Evolutionary conservation across 2,888 invertebrate species (phyloP).

Genomic region (Scotopteryx bipunctaria): DNA sequence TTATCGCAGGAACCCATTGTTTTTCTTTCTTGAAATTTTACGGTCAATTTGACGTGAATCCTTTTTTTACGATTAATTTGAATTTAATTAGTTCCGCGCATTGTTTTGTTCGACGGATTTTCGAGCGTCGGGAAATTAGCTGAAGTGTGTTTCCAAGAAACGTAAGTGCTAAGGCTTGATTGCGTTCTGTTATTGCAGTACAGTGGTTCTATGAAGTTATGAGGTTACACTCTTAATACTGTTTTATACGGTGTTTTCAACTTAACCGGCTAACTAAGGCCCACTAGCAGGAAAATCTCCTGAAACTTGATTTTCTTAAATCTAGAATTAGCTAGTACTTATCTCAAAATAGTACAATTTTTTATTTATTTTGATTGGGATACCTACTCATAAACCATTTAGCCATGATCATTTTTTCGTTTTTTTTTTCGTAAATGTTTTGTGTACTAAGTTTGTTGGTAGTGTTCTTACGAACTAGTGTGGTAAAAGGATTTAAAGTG

Average conservation of each 20-base stretch:
- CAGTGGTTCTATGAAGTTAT: constrained; percentile 11
- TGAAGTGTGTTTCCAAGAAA: constrained; percentile 20
- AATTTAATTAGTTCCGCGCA: constrained; percentile 77
- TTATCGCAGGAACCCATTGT: constrained; percentile 79
- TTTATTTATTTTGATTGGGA: no score
- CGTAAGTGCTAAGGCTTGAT: not conserved
- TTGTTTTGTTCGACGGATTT: constrained; percentile 47
- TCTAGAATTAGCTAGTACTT: no score
- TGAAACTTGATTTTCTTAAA: no score
- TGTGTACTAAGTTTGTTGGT: no score
- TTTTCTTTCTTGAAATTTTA: constrained; percentile 81
- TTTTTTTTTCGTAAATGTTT: no score
- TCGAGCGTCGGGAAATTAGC: constrained; percentile 30
- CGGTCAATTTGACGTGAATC: constrained; percentile 82
- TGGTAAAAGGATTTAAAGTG: no score
- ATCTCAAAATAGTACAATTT: no score
- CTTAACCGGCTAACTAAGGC: no score
- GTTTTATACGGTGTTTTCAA: not conserved
- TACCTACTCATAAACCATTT: no score
- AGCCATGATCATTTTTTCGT: not conserved
- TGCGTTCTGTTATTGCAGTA: constrained; percentile 10
- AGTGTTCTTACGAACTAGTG: no score
- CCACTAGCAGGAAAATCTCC: no score
- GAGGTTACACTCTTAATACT: not conserved
- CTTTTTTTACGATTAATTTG: constrained; percentile 77